Conservation (phyloP, 2,113 vertebrate species). For the Glaucomys volans region DNA sequence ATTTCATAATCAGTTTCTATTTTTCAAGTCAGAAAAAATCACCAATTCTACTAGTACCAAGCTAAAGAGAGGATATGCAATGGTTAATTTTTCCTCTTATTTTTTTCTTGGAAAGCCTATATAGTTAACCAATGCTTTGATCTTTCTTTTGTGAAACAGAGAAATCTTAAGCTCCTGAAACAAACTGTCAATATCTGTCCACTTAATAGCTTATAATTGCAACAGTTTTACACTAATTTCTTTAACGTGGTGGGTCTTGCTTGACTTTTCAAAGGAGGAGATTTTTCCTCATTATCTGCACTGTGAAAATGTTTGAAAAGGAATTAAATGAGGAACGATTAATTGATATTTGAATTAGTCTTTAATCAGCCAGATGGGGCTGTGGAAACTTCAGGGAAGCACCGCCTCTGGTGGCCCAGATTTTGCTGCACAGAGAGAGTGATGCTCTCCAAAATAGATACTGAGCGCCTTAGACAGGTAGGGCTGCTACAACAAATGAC, state of each 20-base stretch:
- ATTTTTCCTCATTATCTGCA: slow-evolving; percentile 37
- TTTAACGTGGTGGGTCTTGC: slow-evolving; percentile 15
- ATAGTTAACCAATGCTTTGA: not conserved
- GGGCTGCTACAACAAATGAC: not conserved
- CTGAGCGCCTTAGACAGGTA: not conserved
- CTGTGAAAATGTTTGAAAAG: slow-evolving; percentile 50
- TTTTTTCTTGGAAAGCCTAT: not conserved
- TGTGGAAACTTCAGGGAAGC: not conserved
- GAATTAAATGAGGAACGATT: slow-evolving; percentile 59
- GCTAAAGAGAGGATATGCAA: slow-evolving; percentile 8
- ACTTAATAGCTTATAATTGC: slow-evolving; percentile 46
- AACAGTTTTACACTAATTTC: slow-evolving; percentile 58
- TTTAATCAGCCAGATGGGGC: not conserved
- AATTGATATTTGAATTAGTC: not conserved
- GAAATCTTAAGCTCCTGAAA: slow-evolving; percentile 16
- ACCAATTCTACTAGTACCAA: not conserved
- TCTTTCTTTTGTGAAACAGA: slow-evolving; percentile 45
- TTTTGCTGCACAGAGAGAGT: not conserved
- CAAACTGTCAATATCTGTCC: slow-evolving; percentile 28
- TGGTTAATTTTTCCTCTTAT: not conserved
- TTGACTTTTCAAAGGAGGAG: slow-evolving; percentile 65
- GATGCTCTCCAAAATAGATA: not conserved
- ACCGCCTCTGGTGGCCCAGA: not conserved
- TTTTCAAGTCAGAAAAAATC: not conserved
- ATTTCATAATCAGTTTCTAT: not conserved